Evolutionary conservation across 2,888 invertebrate species (phyloP), one percentile per base, ranked within the genome.

Genomic region (Melanargia galathea): DNA sequence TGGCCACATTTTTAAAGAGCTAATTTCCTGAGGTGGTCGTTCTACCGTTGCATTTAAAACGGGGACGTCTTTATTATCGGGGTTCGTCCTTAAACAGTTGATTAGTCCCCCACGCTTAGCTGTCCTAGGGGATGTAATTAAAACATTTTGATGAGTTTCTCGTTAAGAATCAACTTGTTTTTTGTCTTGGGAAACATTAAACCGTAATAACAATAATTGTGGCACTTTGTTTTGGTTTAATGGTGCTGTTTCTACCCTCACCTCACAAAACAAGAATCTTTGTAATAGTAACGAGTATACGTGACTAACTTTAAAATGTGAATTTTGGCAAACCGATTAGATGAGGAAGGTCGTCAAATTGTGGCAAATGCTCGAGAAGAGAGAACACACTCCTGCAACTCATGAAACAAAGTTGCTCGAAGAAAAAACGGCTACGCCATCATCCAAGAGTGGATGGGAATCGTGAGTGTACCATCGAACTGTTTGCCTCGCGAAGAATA

Each of bases 141-240:
- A 86, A 83, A 80, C 82, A 83, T 84, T 86, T 86, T 86, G 81
- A 85, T 78, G 84, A 79, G 77, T 70, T 35, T 66, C 80, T 83
- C 86, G 82, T 84, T 85, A 82, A 81, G 82, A 86, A 86, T 85
- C 82, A 81, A 83, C 78, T 81, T 80, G 80, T 78, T 81, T 52
- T 67, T 83, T 80, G 83, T 82, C 75, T 80, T 62, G 71, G 71
- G 70, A 70, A 71, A 70, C 67, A 64, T 75, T 73, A 74, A 72
- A 69, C 60, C 33, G 52, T 45, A 55, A 60, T 68, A 64, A 68
- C 51, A 60, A 26, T 16, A 10, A 33, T 20, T 51, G 30, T 35
- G 18, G 18, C 13, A 20, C 20, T 13, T 65, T 62, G 45, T 66
- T 68, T 57, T 38, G 56, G 61, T 64, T 58, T 58, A 18, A 33